These are phyloP conservation scores for Gerris lacustris DNA, from an alignment of 2,888 invertebrate genomes.

Conservation along the genomic window DNA sequence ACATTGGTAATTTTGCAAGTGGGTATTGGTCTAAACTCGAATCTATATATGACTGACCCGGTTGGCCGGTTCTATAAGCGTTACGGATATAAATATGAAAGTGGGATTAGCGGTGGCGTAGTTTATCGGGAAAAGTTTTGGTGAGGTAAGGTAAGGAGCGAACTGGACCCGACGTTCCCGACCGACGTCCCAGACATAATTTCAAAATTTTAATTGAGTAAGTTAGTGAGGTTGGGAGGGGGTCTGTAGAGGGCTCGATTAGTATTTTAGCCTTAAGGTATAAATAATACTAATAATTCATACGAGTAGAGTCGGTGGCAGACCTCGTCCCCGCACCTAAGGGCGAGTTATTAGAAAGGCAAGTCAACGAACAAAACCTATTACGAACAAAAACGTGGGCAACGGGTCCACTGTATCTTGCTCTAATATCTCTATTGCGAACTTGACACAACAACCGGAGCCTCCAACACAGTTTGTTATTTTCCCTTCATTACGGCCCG, in stretches of 20 bases:
- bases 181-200: neutral
- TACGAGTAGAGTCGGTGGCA: neutral
- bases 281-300: conserved; percentile 5
- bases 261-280: conserved; percentile 5
- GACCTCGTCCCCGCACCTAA: neutral
- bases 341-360: neutral
- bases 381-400: neutral
- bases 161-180: too few relatives aligned
- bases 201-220: conserved; percentile 3
- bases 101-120: neutral
- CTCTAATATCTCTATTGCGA: neutral
- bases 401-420: neutral
- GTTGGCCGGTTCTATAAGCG: neutral
- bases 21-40: neutral
- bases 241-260: neutral
- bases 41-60: neutral
- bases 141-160: neutral
- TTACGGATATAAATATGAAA: neutral
- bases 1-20: neutral
- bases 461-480: too few relatives aligned
- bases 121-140: neutral
- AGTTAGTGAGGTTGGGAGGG: neutral
- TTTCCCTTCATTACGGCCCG: too few relatives aligned
- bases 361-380: neutral
- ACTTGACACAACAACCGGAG: too few relatives aligned